Evolutionary conservation across 1,140 invertebrate genomes (phyloP).

Genomic region (Aphis gossypii): DNA sequence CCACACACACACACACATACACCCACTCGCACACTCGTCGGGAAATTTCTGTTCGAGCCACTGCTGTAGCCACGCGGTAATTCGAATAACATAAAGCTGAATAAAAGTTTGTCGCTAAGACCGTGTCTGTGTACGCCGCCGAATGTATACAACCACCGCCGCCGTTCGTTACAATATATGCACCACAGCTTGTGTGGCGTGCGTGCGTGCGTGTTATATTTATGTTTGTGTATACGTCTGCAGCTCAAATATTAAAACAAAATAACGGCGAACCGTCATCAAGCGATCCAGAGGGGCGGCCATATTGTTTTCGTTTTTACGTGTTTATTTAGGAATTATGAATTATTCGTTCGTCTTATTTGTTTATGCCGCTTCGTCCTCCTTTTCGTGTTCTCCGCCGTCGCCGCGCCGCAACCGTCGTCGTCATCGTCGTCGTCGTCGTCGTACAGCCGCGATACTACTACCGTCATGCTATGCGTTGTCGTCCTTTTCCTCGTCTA

Average conservation of each 20-base stretch:
- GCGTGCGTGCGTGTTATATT: slow-evolving; percentile 17
- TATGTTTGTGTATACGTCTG: slow-evolving; percentile 34
- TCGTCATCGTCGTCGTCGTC: not conserved
- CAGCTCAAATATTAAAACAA: slow-evolving; percentile 57
- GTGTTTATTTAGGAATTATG: slow-evolving; percentile 58
- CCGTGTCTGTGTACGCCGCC: not conserved
- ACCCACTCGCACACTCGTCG: not conserved
- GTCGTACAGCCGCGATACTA: not conserved
- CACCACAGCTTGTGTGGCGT: not conserved
- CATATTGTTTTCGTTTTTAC: slow-evolving; percentile 58
- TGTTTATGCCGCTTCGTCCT: slow-evolving; percentile 49
- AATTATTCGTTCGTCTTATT: slow-evolving; percentile 58
- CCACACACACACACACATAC: too few relatives aligned
- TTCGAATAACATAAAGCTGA: not conserved
- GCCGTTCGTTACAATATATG: not conserved
- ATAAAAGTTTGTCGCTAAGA: not conserved
- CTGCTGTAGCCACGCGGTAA: too few relatives aligned
- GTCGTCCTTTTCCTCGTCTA: not conserved
- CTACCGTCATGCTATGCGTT: not conserved
- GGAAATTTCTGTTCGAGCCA: not conserved
- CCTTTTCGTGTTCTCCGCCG: slow-evolving; percentile 26
- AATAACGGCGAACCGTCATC: slow-evolving; percentile 51
- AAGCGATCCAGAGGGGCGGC: slow-evolving; percentile 48
- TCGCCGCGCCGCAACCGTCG: not conserved
- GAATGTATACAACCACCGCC: not conserved